Evolutionary conservation across 2,113 vertebrate genomes (phyloP).

Genomic region (Sula dactylatra): DNA sequence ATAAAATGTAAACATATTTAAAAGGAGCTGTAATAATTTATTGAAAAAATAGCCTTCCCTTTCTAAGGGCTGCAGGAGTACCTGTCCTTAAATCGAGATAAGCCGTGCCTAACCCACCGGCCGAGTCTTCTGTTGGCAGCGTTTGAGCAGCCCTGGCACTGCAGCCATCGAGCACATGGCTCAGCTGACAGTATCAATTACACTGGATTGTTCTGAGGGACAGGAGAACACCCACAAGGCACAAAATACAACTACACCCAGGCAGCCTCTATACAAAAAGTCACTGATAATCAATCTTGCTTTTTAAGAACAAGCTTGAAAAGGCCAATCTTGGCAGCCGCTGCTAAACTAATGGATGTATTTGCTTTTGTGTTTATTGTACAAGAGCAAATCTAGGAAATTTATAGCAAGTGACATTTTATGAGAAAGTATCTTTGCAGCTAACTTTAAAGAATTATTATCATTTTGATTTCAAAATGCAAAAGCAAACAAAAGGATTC

Average conservation of each 20-base stretch:
- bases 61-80: not conserved
- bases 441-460: not conserved
- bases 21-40: not conserved
- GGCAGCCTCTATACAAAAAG: not conserved
- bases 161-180: accelerated
- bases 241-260: not conserved
- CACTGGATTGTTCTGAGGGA: not conserved
- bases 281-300: not conserved
- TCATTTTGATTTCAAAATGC: not conserved
- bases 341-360: not conserved
- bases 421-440: not conserved
- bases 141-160: not conserved
- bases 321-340: not conserved
- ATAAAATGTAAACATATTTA: not conserved
- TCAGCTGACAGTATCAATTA: not conserved
- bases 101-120: not conserved
- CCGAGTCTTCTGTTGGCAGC: not conserved
- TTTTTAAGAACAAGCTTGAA: not conserved
- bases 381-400: not conserved
- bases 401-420: not conserved
- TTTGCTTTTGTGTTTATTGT: not conserved
- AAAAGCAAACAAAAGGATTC: not conserved
- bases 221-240: not conserved
- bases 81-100: not conserved
- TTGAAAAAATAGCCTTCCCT: not conserved